Evolutionary conservation across 2,888 invertebrate genomes (phyloP).

Genomic region (Teinopalpus imperialis): DNA sequence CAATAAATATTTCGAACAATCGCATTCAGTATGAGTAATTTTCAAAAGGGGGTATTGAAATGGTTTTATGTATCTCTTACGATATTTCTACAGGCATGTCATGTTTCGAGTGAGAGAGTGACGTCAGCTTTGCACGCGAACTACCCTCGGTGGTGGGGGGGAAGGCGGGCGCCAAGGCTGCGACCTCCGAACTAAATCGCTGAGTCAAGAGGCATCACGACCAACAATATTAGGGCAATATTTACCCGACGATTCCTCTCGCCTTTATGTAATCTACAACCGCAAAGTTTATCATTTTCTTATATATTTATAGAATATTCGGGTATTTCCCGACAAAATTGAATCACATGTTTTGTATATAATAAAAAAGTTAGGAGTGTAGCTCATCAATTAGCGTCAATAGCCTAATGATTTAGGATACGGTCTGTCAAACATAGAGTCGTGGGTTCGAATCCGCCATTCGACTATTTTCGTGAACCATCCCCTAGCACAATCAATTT

Average conservation of each 20-base stretch:
- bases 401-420: too few species aligned
- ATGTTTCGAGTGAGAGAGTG: conserved; percentile 34
- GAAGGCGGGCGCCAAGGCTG: conserved; percentile 43
- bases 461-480: too few species aligned
- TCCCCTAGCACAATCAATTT: too few species aligned
- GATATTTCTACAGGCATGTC: conserved; percentile 31
- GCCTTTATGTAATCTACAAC: conserved; percentile 8
- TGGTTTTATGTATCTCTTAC: conserved; percentile 15
- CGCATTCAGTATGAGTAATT: conserved; percentile 4
- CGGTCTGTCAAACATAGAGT: too few species aligned
- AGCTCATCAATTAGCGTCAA: too few species aligned
- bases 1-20: conserved; percentile 15
- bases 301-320: too few species aligned
- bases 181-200: conserved; percentile 40
- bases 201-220: conserved; percentile 17
- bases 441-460: too few species aligned
- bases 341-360: too few species aligned
- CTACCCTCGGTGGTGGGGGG: conserved; percentile 36
- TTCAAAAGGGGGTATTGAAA: conserved; percentile 2
- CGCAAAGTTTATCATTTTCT: conserved; percentile 5
- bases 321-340: too few species aligned
- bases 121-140: conserved; percentile 49
- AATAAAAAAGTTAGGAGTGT: too few species aligned
- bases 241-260: conserved; percentile 7
- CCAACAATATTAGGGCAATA: conserved; percentile 17